phyloP scores from a whole-genome alignment of 2,888 invertebrate genomes.

The Lomographa bimaculata region DNA sequence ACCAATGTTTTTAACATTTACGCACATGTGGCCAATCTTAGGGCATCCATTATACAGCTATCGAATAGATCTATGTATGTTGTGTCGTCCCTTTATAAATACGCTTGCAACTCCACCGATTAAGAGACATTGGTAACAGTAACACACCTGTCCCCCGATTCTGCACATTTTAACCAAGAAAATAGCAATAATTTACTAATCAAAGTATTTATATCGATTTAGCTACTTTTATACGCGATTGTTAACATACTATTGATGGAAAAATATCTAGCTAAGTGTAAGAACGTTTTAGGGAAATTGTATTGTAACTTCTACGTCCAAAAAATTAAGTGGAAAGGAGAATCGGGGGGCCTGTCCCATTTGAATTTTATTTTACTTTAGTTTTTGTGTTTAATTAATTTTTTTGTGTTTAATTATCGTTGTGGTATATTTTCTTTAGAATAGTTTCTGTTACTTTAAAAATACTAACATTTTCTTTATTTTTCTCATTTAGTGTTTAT shows the following conservation, averaged over 20 bases:
- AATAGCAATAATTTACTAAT: constrained; percentile 11
- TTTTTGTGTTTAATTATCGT: constrained; percentile 47
- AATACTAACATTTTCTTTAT: constrained; percentile 68
- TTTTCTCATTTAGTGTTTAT: constrained; percentile 61
- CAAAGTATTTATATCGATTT: constrained; percentile 16
- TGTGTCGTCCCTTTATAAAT: constrained; percentile 71
- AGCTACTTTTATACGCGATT: constrained; percentile 21
- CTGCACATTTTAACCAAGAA: constrained; percentile 27
- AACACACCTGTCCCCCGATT: constrained; percentile 59
- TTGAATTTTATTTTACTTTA: constrained; percentile 52
- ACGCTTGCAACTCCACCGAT: constrained; percentile 60
- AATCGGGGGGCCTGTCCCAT: constrained; percentile 39
- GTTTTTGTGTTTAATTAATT: constrained; percentile 44
- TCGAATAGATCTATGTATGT: constrained; percentile 51
- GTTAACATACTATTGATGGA: constrained; percentile 7
- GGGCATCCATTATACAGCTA: constrained; percentile 24
- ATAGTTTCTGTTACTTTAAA: constrained; percentile 69
- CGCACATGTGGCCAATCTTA: constrained; percentile 20
- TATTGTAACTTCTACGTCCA: constrained; percentile 22
- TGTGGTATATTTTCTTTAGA: constrained; percentile 71
- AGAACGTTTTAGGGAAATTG: constrained; percentile 18
- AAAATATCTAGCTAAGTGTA: constrained; percentile 9
- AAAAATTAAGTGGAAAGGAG: constrained; percentile 24
- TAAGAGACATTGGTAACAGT: constrained; percentile 47
- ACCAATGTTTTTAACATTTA: constrained; percentile 8